phyloP scores from a whole-genome alignment of 2,888 invertebrate species.

The Tupiocoris notatus region DNA sequence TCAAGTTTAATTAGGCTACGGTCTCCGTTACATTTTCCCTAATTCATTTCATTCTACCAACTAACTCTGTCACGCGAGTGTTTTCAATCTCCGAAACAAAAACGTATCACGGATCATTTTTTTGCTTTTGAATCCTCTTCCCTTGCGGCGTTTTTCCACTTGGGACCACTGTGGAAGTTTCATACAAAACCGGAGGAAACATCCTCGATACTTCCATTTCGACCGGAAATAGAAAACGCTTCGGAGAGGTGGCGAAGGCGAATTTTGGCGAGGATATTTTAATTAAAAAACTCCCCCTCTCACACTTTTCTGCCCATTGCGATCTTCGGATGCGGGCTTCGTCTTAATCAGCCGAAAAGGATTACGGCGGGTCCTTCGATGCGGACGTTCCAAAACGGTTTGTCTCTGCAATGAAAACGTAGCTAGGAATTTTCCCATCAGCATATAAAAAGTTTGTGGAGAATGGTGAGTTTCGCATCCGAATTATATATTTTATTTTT shows the following conservation, averaged over 20 bases:
- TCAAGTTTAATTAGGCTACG: too few species aligned
- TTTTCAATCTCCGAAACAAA: neutral
- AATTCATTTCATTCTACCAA: too few species aligned
- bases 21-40: too few species aligned
- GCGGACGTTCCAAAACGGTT: too few species aligned
- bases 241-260: slow-evolving; percentile 4
- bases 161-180: neutral
- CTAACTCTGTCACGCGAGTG: too few species aligned
- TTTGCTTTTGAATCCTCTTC: too few species aligned
- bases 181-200: neutral
- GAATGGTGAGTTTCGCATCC: too few species aligned
- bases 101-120: too few species aligned
- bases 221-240: slow-evolving; percentile 17
- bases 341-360: neutral
- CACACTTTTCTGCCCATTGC: neutral
- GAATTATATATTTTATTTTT: too few species aligned
- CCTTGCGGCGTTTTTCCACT: neutral
- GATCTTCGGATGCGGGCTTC: neutral
- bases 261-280: slow-evolving; percentile 15
- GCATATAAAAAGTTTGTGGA: too few species aligned
- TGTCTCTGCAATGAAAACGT: too few species aligned
- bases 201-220: slow-evolving; percentile 10
- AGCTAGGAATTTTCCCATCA: too few species aligned
- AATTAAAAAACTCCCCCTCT: slow-evolving; percentile 22
- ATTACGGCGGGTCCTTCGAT: neutral